Base-by-base conservation (phyloP, 2,113 vertebrate genomes). In the Mohoua ochrocephala region DNA sequence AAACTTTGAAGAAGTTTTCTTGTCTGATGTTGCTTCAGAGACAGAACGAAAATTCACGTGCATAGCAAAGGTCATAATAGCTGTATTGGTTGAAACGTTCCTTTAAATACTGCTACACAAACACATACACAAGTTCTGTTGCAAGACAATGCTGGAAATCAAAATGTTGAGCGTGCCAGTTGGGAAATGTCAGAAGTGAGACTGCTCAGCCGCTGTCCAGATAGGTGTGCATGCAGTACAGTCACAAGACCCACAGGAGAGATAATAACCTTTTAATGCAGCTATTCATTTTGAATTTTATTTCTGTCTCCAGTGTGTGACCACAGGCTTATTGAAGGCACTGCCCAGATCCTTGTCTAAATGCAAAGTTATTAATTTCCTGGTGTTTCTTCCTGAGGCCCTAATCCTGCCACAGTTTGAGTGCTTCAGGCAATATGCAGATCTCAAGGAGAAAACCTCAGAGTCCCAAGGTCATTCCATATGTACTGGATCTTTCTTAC, bases 341-440 rank as follows among this genome's bases (percentile, higher is more conserved):
- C 53, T 85, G 41, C 60, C 71, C 37, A 80, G 41, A 85, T 90
- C 61, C 57, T 87, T 88, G 31, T 90, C 78, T 69, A 84, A 87
- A 80, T 82, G 45, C 23, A 69, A 57, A 93, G 69, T 76, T 91
- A 94, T 69, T 95, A 69, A 88, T 80, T 95, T 94, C 75, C 85
- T 83, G 61, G 15, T 73, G 24, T 15, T 75, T 71, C 82, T 85
- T 89, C 69, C 90, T 57, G 67, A 83, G 88, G 70, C 37, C 28
- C 26, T 93, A 71, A 87, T 94, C 57, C 59, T 84, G 47, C 44
- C 61, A 78, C 76, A 79, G 65, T 85, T 93, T 60, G 47, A 91
- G 69, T 44, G 44, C 78, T 87, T 89, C 74, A 87, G 60, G 87
- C 78, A 91, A 64, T 89, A 64, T 71, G 54, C 68, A 80, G 59